Conservation (phyloP, 2,113 vertebrate genomes). For the Meleagris gallopavo region DNA sequence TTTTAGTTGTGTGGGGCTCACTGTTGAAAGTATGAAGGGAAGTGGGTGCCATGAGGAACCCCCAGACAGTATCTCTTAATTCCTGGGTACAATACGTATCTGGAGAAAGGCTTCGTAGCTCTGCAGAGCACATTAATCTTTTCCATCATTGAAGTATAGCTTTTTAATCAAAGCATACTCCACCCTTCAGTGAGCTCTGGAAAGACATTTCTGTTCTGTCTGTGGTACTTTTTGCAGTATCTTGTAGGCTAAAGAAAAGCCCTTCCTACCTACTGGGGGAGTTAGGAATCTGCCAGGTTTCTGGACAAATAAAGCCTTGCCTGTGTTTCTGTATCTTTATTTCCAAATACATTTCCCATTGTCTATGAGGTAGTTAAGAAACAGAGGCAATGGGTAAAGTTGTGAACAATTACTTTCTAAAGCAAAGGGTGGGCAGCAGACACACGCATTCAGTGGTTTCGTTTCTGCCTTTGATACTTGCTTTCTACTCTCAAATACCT, state of each 20-base stretch:
- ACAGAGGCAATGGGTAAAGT: neutral
- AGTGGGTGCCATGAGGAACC: neutral
- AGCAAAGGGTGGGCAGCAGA: neutral
- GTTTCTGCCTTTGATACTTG: neutral
- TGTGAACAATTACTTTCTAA: neutral
- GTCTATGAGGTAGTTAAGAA: neutral
- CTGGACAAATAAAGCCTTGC: neutral
- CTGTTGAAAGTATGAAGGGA: neutral
- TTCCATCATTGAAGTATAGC: neutral
- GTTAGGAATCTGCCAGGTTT: neutral
- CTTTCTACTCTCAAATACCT: neutral
- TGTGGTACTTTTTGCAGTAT: neutral
- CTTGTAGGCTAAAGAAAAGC: neutral
- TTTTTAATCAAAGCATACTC: neutral
- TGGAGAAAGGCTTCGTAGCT: neutral
- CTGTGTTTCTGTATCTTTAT: neutral
- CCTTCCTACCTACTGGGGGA: neutral
- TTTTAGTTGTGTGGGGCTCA: rapidly evolving
- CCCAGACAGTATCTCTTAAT: neutral
- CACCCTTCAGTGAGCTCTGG: neutral
- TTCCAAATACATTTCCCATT: neutral
- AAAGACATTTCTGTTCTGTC: neutral
- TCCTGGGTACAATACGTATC: rapidly evolving
- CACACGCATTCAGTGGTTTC: rapidly evolving
- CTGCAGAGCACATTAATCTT: neutral